Evolutionary conservation across 2,888 invertebrate species (phyloP).

Genomic region (Didymodactylos carnosus): DNA sequence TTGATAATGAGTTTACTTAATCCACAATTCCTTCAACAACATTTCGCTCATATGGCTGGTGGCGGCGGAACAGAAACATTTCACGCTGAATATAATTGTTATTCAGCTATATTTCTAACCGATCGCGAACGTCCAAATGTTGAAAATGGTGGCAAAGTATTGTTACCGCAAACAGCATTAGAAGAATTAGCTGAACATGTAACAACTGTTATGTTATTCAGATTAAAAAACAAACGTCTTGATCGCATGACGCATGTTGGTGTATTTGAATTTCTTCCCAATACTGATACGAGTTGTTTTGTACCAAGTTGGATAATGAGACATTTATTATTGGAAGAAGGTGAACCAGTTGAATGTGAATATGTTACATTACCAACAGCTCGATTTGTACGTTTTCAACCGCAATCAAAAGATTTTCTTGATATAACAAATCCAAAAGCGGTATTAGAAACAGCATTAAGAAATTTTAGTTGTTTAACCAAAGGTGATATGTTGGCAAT

Average conservation of each 20-base stretch:
- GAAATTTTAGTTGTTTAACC: slow-evolving; percentile 89
- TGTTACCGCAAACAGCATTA: slow-evolving; percentile 21
- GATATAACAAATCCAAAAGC: slow-evolving; percentile 8
- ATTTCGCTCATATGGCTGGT: too few species aligned
- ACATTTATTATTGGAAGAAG: slow-evolving; percentile 7
- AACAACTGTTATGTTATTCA: slow-evolving; percentile 48
- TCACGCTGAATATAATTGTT: slow-evolving; percentile 56
- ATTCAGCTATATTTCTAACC: slow-evolving; percentile 79
- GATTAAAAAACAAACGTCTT: background rate
- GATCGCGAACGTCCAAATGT: slow-evolving; percentile 80
- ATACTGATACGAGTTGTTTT: slow-evolving; percentile 1
- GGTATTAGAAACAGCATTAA: slow-evolving; percentile 59
- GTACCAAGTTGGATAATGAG: slow-evolving; percentile 12
- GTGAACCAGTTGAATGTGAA: slow-evolving; percentile 1
- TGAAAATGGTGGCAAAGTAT: slow-evolving; percentile 87
- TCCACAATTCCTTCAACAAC: too few species aligned
- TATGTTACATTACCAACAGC: slow-evolving; percentile 34
- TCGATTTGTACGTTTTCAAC: slow-evolving; percentile 11
- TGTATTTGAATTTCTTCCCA: slow-evolving; percentile 38
- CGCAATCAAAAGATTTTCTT: slow-evolving; percentile 8
- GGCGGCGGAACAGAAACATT: slow-evolving; percentile 26
- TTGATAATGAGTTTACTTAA: too few species aligned
- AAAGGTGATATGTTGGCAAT: slow-evolving; percentile 91
- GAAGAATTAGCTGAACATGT: background rate
- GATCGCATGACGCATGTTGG: slow-evolving; percentile 11